phyloP scores from a whole-genome alignment of 1,140 invertebrate genomes.

The Hermetia illucens region DNA sequence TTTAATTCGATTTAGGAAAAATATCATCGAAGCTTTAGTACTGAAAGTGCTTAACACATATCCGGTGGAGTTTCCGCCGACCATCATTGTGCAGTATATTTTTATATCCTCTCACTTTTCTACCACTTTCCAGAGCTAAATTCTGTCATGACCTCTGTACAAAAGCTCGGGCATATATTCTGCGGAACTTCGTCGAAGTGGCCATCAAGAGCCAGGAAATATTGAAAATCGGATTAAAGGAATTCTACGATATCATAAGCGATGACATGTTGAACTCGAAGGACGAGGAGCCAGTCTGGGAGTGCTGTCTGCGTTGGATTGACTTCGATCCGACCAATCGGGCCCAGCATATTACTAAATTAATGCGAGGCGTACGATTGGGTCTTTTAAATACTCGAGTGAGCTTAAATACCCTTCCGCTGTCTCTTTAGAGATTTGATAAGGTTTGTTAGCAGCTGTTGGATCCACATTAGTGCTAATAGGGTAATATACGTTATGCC shows the following conservation, averaged over 20 bases:
- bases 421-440: background rate
- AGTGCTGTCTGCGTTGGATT: constrained; percentile 40
- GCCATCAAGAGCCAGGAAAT: constrained; percentile 54
- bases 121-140: constrained; percentile 14
- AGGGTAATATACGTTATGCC: too few species aligned
- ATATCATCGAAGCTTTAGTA: too few species aligned
- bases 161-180: constrained; percentile 51
- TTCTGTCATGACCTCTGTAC: constrained; percentile 50
- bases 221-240: constrained; percentile 48
- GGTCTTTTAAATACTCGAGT: constrained; percentile 71
- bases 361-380: constrained; percentile 68
- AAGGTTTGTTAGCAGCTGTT: too few species aligned
- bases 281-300: constrained; percentile 41
- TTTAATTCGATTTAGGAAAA: too few species aligned
- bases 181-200: constrained; percentile 58
- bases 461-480: too few species aligned
- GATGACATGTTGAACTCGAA: constrained; percentile 62
- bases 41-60: too few species aligned
- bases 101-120: constrained; percentile 1
- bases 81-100: too few species aligned
- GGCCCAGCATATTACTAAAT: constrained; percentile 46
- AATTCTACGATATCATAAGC: constrained; percentile 52
- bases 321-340: constrained; percentile 44
- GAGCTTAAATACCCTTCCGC: too few species aligned
- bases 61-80: too few species aligned